Base-by-base conservation (phyloP, 2,797 vertebrate genomes). In the Enteromius thamalakanensis region DNA sequence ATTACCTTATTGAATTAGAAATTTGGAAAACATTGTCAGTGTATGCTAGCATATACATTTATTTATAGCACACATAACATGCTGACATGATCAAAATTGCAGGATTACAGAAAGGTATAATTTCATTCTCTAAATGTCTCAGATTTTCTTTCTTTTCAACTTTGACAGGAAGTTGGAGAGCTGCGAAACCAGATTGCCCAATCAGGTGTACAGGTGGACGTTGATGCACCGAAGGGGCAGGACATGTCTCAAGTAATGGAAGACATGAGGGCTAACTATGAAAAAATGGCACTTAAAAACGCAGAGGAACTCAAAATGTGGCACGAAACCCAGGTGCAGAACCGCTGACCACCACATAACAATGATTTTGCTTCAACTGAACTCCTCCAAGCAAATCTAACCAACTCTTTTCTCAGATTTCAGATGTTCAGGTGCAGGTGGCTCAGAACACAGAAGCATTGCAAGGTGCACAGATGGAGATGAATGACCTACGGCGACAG, bases 171-270 rank as follows among this genome's bases (percentile, higher is more conserved):
- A 88, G 95, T 97, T 58, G 94, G 91, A 87, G 95, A 94, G 79
- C 80, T 98, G 67, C 95, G 95, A 81, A 93, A 85, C 80, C 97
- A 98, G 90, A 93, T 97, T 49, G 90, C 95, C 32, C 91, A 92
- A 21, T 97, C 96, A 0, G 96, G 95, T 0, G 91, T 99, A 86
- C 97, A 97, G 0, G 97, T 99, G 85, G 97, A 98, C 49, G 91
- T 98, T 19, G 97, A 99, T 0, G 95, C 97, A 17, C 96, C 97
- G 80, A 96, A 97, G 88, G 94, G 97, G 6, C 96, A 97, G 83
- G 97, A 98, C 88, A 90, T 99, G 80, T 34, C 94, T 72, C 96
- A 96, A 90, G 87, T 96, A 84, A 96, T 98, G 95, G 93, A 94
- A 0, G 96, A 98, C 0, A 91, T 98, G 87, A 94, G 97, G 65